Percentiles rank a stretch among this genome's conserved stretches.
phyloP scores from a whole-genome alignment of 1,140 invertebrate species.

The Lucilia sericata region DNA sequence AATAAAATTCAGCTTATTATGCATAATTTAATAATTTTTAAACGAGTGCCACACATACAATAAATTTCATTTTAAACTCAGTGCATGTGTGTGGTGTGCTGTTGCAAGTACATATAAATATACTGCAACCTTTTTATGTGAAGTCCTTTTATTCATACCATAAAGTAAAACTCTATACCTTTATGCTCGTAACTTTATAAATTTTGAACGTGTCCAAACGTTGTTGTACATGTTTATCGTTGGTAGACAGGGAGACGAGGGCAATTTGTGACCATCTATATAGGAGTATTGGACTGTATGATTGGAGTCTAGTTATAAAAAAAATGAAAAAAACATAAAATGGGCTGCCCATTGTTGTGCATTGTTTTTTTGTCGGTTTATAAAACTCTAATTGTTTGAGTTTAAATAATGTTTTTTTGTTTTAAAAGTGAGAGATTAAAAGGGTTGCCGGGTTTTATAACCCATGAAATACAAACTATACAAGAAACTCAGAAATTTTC shows the following conservation, averaged over 20 bases:
- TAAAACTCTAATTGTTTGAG: neutral
- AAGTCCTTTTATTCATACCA: too few species aligned
- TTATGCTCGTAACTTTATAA: neutral
- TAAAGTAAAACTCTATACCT: neutral
- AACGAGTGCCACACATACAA: neutral
- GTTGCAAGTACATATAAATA: too few species aligned
- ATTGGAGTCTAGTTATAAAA: too few species aligned
- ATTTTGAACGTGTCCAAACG: neutral
- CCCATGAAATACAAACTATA: too few species aligned
- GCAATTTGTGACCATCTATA: neutral
- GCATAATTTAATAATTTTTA: constrained; percentile 35
- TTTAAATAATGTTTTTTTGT: neutral
- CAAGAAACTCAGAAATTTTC: too few species aligned
- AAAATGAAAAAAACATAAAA: too few species aligned
- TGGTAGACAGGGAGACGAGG: neutral
- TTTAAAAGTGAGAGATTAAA: neutral
- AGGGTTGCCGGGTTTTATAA: neutral
- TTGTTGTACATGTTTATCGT: neutral
- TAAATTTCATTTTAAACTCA: neutral
- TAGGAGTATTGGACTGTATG: too few species aligned
- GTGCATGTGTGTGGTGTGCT: too few species aligned
- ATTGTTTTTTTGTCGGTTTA: neutral
- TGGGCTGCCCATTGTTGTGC: neutral
- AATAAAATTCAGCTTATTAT: constrained; percentile 4
- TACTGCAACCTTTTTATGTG: too few species aligned